Evolutionary conservation across 2,113 vertebrate species (phyloP), one percentile per base, ranked within the genome.

Genomic region (Archocentrus centrarchus): DNA sequence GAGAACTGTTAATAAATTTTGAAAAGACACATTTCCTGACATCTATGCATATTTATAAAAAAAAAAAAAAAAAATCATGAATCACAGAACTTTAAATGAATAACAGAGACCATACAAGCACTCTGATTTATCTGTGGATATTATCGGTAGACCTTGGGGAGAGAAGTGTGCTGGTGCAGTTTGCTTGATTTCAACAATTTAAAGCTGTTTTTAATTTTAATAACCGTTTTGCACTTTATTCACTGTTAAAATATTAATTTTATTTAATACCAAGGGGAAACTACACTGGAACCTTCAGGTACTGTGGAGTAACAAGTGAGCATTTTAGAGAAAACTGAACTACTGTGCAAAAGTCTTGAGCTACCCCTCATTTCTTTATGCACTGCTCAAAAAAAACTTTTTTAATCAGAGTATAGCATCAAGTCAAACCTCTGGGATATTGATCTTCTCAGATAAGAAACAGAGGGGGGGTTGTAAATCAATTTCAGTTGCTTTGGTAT

Each of bases 101-200:
- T 18, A 70, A 30, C 35, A 35, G 5, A 8, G 3, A 32, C 30
- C 11, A 73, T 55, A 55, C 4, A 73, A 53, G 37, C 20, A 64
- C 14, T 22, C 39, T 15, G 62, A 41, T 64, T 64, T 64, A 11
- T 41, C 62, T 73, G 27, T 55, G 47, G 18, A 5, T 32, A 73
- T 73, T 55, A 24, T 24, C 24, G 20, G 66, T 24, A 70, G 44
- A 70, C 66, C 47, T 70, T 70, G 44, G 17, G 1, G 10, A 53
- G 24, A 32, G 27, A 73, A 7, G 11, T 27, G 53, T 17, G 1
- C 6, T 73, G 24, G 17, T 73, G 47, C 3, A 4, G 18, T 55
- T 70, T 70, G 66, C 66, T 70, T 53, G 32, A 70, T 70, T 70
- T 53, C 7, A 53, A 70, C 17, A 53, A 70, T 70, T 18, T 53